Base-by-base conservation (phyloP, 2,113 vertebrate genomes). In the Acanthochromis polyacanthus region DNA sequence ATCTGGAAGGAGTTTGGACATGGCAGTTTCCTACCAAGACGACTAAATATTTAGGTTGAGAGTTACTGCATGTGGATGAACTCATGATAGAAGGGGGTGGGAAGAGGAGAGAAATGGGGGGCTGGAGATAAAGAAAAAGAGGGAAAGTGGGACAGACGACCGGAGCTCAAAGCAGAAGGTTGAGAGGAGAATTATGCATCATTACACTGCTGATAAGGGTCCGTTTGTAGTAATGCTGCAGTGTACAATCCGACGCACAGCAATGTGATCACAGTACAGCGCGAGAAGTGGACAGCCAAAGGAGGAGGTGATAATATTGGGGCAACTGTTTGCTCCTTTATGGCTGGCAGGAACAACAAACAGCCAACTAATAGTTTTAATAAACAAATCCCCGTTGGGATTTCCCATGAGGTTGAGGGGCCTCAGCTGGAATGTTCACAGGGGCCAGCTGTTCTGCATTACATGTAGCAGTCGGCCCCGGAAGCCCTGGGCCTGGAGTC, bases 1-100 rank as follows among this genome's bases (percentile, higher is more conserved):
- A 95, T 95, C 95, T 95, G 95, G 95, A 95, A 95, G 86, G 87
- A 92, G 94, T 95, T 95, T 95, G 87, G 94, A 93, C 91, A 95
- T 94, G 86, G 94, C 94, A 94, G 94, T 95, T 95, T 95, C 94
- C 95, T 94, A 95, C 95, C 93, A 94, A 84, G 93, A 93, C 92
- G 89, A 91, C 94, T 95, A 95, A 95, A 95, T 95, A 95, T 95
- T 95, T 95, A 95, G 94, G 94, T 95, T 95, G 91, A 94, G 94
- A 94, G 94, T 96, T 94, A 94, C 93, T 95, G 93, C 89, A 87
- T 94, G 94, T 94, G 94, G 94, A 95, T 94, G 94, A 94, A 93
- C 93, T 91, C 90, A 85, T 91, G 91, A 94, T 88, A 86, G 91
- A 91, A 19, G 84, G 84, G 78, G 80, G 71, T 61, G 82, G 87